A percentile compares a stretch with the other conserved stretches of the same genome.
phyloP scores from a whole-genome alignment of 2,888 invertebrate species.

The Cephus pulcher region DNA sequence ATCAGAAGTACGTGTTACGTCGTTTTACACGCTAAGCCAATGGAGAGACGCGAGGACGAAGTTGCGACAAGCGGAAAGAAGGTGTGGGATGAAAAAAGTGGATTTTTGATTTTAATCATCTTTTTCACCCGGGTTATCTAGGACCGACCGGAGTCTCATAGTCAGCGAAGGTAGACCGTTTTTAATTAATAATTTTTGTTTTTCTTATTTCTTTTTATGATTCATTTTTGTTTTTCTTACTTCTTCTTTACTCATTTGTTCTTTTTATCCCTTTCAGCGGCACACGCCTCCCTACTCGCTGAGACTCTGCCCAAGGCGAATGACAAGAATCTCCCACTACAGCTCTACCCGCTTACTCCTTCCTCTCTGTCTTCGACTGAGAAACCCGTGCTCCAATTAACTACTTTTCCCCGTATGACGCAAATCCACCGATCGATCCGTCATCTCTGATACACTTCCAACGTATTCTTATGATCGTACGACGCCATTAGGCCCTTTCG shows the following conservation, averaged over 20 bases:
- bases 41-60: not conserved
- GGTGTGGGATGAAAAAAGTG: not conserved
- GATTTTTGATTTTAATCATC: too few relatives aligned
- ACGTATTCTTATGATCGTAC: too few relatives aligned
- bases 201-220: not conserved
- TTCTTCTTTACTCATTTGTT: too few relatives aligned
- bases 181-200: too few relatives aligned
- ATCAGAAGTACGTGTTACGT: too few relatives aligned
- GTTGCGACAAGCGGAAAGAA: not conserved
- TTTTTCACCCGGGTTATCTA: too few relatives aligned
- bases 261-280: not conserved
- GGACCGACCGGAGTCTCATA: too few relatives aligned
- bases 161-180: too few relatives aligned
- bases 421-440: constrained; percentile 25
- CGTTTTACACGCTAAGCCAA: not conserved
- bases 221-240: not conserved
- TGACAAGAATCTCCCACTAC: constrained; percentile 2
- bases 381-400: constrained; percentile 9
- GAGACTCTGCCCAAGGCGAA: too few relatives aligned
- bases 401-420: constrained; percentile 25
- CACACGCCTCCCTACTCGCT: too few relatives aligned
- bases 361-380: not conserved
- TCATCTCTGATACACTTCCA: constrained; percentile 8
- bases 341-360: constrained; percentile 14
- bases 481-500: too few relatives aligned